Evolutionary conservation across 2,797 vertebrate genomes (phyloP), one percentile per base, ranked within the genome.

Genomic region (Amniataba percoides): DNA sequence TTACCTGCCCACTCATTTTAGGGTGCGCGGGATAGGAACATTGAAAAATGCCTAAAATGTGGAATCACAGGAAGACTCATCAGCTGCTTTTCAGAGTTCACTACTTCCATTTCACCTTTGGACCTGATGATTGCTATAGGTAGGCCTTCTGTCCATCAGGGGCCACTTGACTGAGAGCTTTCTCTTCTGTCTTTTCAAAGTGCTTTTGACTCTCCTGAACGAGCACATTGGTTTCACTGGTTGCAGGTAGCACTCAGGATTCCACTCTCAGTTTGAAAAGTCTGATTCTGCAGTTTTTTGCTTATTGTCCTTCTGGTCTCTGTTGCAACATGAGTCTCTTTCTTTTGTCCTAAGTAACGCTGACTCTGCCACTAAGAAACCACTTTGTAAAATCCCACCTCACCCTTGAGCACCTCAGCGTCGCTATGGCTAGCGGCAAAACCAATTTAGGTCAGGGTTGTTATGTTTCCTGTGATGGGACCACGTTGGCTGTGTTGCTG

Each of bases 91-190:
- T 74, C 21, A 71, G 63, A 74, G 42, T 65, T 71, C 27, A 55
- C 40, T 56, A 5, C 66, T 75, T 85, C 18, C 57, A 82, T 83
- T 77, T 76, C 60, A 82, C 80, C 68, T 71, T 68, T 77, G 15
- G 80, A 58, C 73, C 27, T 39, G 34, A 57, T 77, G 56, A 77
- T 76, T 78, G 66, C 69, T 43, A 40, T 16, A 14, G 53, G 36
- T 69, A 39, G 58, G 23, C 74, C 70, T 70, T 64, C 40, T 71
- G 12, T 77, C 62, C 70, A 74, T 76, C 75, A 76, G 53, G 23
- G 23, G 49, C 49, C 36, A 61, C 65, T 83, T 64, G 51, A 64
- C 80, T 45, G 48, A 75, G 21, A 64, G 64, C 70, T 77, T 80
- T 80, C 53, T 64, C 65, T 55, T 76, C 51, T 71, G 71, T 84